Percentiles rank a stretch among this genome's conserved stretches.
Evolutionary conservation across 2,888 invertebrate genomes (phyloP).

Genomic region (Drosophila mayaguana): DNA sequence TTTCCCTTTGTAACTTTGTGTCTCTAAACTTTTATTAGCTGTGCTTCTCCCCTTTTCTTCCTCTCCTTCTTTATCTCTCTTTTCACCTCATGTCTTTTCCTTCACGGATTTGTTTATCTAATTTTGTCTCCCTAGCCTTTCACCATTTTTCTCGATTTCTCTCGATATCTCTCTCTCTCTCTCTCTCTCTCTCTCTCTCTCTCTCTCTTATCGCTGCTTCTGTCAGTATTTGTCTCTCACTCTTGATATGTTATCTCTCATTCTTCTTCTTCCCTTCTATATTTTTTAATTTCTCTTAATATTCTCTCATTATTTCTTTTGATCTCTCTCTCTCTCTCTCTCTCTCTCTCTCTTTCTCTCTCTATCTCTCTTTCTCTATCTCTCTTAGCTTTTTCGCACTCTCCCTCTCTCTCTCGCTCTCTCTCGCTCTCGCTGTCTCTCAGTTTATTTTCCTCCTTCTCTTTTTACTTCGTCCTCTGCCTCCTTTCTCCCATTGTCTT

Average conservation of each 20-base stretch:
- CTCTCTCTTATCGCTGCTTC: neutral
- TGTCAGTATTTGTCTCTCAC: neutral
- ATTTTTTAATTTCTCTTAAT: too few relatives aligned
- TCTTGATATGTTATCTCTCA: neutral
- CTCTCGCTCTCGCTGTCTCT: constrained; percentile 1
- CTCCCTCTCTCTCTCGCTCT: neutral
- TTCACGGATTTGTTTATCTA: too few relatives aligned
- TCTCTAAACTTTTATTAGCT: neutral
- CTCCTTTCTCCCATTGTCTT: constrained; percentile 49
- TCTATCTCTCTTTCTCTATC: neutral
- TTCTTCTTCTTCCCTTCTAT: neutral
- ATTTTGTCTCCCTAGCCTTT: too few relatives aligned
- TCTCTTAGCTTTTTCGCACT: neutral
- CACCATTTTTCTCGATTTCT: too few relatives aligned
- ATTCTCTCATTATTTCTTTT: neutral
- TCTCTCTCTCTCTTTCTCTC: neutral
- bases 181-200: neutral
- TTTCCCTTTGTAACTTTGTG: neutral
- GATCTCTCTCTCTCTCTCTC: neutral
- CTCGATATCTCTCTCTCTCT: neutral
- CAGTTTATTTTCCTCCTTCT: neutral
- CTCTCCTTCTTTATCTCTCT: neutral
- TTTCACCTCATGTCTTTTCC: neutral
- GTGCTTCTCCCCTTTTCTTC: neutral
- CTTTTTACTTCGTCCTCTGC: constrained; percentile 5